A percentile compares a stretch with the other conserved stretches of the same genome.
These are phyloP conservation scores for Nasonia vitripennis DNA, from an alignment of 1,140 invertebrate species.

Conservation along the genomic window DNA sequence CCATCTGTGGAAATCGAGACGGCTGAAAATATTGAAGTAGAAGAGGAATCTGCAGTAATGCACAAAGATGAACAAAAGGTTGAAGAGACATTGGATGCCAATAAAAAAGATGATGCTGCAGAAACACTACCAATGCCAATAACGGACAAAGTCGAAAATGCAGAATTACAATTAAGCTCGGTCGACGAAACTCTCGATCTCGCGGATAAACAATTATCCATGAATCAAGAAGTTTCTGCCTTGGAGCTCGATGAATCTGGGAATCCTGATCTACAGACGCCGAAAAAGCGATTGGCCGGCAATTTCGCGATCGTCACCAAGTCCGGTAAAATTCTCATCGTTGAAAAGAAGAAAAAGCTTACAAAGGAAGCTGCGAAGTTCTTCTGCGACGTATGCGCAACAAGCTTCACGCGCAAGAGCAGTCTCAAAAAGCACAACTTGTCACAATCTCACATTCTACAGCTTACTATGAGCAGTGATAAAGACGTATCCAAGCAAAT, in stretches of 20 bases:
- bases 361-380: constrained; percentile 71
- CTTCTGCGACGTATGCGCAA: constrained; percentile 70
- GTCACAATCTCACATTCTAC: constrained; percentile 69
- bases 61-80: constrained; percentile 6
- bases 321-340: constrained; percentile 70
- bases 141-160: not conserved
- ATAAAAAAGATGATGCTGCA: constrained; percentile 21
- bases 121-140: not conserved
- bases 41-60: not conserved
- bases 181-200: constrained; percentile 18
- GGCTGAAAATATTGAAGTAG: not conserved
- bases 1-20: not conserved
- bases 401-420: constrained; percentile 72
- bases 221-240: not conserved
- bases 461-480: constrained; percentile 54
- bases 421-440: constrained; percentile 71
- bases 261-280: constrained; percentile 58
- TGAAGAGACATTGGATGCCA: not conserved
- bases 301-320: constrained; percentile 71
- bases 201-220: not conserved
- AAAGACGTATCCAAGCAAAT: constrained; percentile 30
- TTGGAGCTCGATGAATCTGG: constrained; percentile 44
- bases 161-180: constrained; percentile 13
- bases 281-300: constrained; percentile 65
- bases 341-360: constrained; percentile 71